Evolutionary conservation across 2,888 invertebrate genomes (phyloP), one percentile per base, ranked within the genome.

Genomic region (Cenopis cana): DNA sequence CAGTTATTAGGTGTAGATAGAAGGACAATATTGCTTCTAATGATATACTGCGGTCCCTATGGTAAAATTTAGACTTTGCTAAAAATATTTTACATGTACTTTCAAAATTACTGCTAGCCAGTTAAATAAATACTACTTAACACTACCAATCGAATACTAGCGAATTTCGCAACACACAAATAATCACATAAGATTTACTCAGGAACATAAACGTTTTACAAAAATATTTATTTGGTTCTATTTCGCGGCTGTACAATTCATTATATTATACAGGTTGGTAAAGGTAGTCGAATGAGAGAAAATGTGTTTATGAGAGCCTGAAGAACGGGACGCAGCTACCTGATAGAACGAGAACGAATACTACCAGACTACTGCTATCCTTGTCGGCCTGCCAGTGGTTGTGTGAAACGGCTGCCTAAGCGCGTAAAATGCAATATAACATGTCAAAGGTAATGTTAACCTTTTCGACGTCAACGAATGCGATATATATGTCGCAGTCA

Each of bases 161-260:
- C 68, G 77, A 76, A 74, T 73, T 68, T 73, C 74, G 67, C 76
- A 33, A 33, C 33, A 69, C 73, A 64, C 76, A 78, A 77, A 74
- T 73, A 79, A 82, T 82, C 80, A 82, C 82, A 82, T 80, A 78
- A 80, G 74, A 81, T 78, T 81, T 78, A 78, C 78, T 79, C 87
- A 90, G 90, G 90, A 90, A 90, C 90, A 87, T 85, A 85, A 84
- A 81, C 74, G 76, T 79, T 79, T 80, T 84, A 88, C 85, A 89
- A 88, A 89, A 90, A 89, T 88, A 88, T 85, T 81, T 80, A 84
- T 89, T 89, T 89, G 89, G 84, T 87, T 83, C 82, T 84, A 83
- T 84, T 79, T 82, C 68, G 75, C 76, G 77, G 76, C 61, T 74
- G 18, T 57, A 65, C 69, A 64, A 17, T 56, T 62, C 68, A 74